Evolutionary conservation across 2,888 invertebrate genomes (phyloP).

Genomic region (Gandaritis pyraliata): DNA sequence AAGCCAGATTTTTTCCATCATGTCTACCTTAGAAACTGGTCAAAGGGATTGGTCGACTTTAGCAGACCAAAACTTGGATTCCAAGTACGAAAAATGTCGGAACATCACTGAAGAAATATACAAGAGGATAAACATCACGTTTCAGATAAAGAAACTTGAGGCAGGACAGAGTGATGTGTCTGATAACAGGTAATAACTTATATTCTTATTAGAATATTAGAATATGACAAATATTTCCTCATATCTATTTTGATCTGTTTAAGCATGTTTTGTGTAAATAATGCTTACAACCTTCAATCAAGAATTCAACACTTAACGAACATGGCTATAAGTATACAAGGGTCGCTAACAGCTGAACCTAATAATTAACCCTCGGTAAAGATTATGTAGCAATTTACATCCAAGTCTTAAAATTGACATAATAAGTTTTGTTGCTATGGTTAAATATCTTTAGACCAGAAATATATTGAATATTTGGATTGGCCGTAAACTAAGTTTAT

Average conservation of each 20-base stretch:
- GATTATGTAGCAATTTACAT: too few species aligned
- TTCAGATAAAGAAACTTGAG: constrained; percentile 76
- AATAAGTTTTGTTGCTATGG: too few species aligned
- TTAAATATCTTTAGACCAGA: too few species aligned
- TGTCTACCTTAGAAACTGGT: constrained; percentile 68
- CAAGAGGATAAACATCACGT: constrained; percentile 78
- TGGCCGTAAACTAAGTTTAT: too few species aligned
- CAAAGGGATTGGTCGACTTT: constrained; percentile 60
- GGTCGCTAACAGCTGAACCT: too few species aligned
- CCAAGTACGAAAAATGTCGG: constrained; percentile 77
- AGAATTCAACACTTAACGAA: too few species aligned
- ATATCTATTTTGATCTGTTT: not conserved
- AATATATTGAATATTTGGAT: too few species aligned
- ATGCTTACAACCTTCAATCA: too few species aligned
- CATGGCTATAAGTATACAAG: too few species aligned
- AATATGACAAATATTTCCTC: too few species aligned
- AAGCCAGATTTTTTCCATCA: constrained; percentile 49
- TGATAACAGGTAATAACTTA: constrained; percentile 61
- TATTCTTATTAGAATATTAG: not conserved
- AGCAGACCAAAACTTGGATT: constrained; percentile 57
- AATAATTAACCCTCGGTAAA: too few species aligned
- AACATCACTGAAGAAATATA: constrained; percentile 80
- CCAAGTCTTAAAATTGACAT: too few species aligned
- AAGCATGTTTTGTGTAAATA: not conserved
- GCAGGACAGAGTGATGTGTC: constrained; percentile 69